Evolutionary conservation across 2,113 vertebrate species (phyloP).

Genomic region (Danionella cerebrum): DNA sequence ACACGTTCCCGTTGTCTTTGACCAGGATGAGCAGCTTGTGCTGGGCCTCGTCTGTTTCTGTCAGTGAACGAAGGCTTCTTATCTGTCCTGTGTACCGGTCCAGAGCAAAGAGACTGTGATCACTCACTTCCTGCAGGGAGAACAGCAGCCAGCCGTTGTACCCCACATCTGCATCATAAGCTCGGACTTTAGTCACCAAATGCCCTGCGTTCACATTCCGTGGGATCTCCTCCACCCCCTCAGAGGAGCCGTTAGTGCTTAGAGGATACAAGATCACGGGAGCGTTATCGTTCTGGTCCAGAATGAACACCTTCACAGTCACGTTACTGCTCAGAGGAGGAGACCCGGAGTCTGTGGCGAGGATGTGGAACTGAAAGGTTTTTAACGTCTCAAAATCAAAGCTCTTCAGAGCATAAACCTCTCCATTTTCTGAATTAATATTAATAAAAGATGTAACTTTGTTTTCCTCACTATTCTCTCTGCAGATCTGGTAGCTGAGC

Average conservation of each 20-base stretch:
- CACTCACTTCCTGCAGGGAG: slow-evolving; percentile 21
- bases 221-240: slow-evolving; percentile 35
- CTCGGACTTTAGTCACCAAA: slow-evolving; percentile 34
- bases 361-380: slow-evolving; percentile 33
- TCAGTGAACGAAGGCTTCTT: slow-evolving; percentile 27
- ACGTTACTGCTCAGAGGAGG: slow-evolving; percentile 46
- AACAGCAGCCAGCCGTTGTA: slow-evolving; percentile 37
- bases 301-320: slow-evolving; percentile 37
- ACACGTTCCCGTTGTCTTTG: slow-evolving; percentile 50
- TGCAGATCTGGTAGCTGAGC: slow-evolving; percentile 28
- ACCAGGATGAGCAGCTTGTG: slow-evolving; percentile 29
- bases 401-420: slow-evolving; percentile 29
- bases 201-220: slow-evolving; percentile 24
- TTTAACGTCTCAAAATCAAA: slow-evolving; percentile 31
- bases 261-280: slow-evolving; percentile 40
- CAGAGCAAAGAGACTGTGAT: slow-evolving; percentile 34
- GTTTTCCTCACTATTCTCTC: background rate
- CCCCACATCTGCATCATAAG: slow-evolving; percentile 40
- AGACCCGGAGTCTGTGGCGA: slow-evolving; percentile 32
- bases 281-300: slow-evolving; percentile 47
- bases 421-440: slow-evolving; percentile 39
- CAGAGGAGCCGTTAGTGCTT: slow-evolving; percentile 29
- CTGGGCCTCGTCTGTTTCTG: slow-evolving; percentile 24
- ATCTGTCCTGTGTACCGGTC: slow-evolving; percentile 31
- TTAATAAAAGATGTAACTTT: slow-evolving; percentile 13